A percentile compares a stretch with the other conserved stretches of the same genome.
Evolutionary conservation across 2,113 vertebrate species (phyloP).

Genomic region (Hyla sarda): DNA sequence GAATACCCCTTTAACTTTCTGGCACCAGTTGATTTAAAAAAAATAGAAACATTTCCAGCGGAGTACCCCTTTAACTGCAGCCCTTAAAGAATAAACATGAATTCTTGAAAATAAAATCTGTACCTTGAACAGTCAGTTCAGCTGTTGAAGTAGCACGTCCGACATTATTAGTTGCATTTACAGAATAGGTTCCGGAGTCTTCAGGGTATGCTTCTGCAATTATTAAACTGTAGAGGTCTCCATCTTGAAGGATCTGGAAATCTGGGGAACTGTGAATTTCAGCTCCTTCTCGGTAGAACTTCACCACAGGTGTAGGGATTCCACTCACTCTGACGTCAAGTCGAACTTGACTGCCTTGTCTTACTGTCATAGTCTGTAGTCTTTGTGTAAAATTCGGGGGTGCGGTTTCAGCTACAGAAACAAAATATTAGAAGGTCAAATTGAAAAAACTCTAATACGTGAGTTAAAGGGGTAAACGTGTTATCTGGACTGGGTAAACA

Average conservation of each 20-base stretch:
- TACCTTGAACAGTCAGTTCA: conserved; percentile 94
- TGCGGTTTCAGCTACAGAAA: conserved; percentile 72
- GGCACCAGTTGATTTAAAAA: no score
- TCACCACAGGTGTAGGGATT: conserved; percentile 96
- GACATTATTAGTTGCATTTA: conserved; percentile 91
- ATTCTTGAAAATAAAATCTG: neutral
- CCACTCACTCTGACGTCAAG: conserved; percentile 92
- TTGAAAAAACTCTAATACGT: no score
- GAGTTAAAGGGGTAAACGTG: no score
- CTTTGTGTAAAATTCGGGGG: conserved; percentile 93
- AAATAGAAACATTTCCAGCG: no score
- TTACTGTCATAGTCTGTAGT: conserved; percentile 91
- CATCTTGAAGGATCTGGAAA: conserved; percentile 94
- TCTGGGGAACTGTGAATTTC: conserved; percentile 98
- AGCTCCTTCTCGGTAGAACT: conserved; percentile 96
- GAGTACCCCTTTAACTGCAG: no score
- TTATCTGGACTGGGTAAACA: no score
- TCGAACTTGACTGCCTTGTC: conserved; percentile 93
- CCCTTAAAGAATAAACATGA: no score
- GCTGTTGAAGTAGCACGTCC: conserved; percentile 96
- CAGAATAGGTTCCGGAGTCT: conserved; percentile 97
- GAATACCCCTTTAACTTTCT: no score
- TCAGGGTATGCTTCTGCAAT: conserved; percentile 94
- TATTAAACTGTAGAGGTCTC: conserved; percentile 93
- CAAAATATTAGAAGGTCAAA: neutral